Conservation (phyloP, 2,113 vertebrate species). For the Grallaria varia region DNA sequence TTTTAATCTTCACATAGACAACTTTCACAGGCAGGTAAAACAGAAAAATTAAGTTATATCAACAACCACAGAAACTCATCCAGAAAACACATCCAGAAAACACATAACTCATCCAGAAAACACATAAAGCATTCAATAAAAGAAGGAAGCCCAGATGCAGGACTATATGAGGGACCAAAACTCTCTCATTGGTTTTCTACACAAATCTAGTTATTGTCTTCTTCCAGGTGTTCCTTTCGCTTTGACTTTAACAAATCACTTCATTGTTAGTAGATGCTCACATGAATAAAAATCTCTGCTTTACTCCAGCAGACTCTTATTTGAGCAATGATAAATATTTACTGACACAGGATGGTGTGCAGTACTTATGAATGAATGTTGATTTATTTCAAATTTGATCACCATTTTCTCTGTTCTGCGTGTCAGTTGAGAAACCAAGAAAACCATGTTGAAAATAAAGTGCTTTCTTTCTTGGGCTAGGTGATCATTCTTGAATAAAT, state of each 20-base stretch:
- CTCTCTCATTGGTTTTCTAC: background rate
- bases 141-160: background rate
- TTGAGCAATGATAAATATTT: background rate
- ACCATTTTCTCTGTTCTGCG: background rate
- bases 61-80: background rate
- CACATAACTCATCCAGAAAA: conserved; percentile 10
- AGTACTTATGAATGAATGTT: background rate
- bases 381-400: background rate
- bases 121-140: background rate
- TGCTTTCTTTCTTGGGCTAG: background rate
- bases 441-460: background rate
- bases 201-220: background rate
- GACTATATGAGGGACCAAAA: background rate
- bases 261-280: background rate
- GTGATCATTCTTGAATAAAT: background rate
- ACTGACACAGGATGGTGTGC: background rate
- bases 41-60: background rate
- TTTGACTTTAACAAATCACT: conserved; percentile 61
- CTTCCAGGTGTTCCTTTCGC: conserved; percentile 42
- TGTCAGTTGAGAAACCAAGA: background rate
- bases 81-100: background rate
- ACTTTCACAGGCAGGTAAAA: background rate
- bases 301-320: background rate
- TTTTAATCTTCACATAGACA: background rate
- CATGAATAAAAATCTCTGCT: conserved; percentile 15